Percentiles rank a stretch among this genome's conserved stretches.
These are phyloP conservation scores for Zaprionus gabonicus DNA, from an alignment of 1,140 invertebrate species.

Conservation along the genomic window DNA sequence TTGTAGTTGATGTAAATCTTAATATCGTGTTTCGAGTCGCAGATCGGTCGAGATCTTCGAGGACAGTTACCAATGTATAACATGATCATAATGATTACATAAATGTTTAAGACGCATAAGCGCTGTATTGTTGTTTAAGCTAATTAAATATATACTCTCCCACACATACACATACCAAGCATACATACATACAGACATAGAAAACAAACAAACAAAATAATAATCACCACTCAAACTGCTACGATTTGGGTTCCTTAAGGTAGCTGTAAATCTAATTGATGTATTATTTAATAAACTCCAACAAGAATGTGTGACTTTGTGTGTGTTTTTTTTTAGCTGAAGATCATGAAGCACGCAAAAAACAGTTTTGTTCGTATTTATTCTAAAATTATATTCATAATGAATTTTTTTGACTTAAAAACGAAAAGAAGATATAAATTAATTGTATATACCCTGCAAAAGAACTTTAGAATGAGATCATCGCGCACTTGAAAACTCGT, in stretches of 20 bases:
- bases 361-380: no score
- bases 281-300: slow-evolving; percentile 36
- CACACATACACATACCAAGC: neutral
- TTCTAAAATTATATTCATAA: no score
- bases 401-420: no score
- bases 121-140: slow-evolving; percentile 7
- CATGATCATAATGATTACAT: slow-evolving; percentile 14
- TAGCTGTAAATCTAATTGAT: slow-evolving; percentile 37
- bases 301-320: neutral
- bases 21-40: neutral
- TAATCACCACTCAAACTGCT: slow-evolving; percentile 19
- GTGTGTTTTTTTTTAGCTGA: neutral
- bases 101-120: slow-evolving; percentile 10
- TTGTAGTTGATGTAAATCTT: slow-evolving; percentile 10
- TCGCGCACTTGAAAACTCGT: no score
- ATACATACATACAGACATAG: neutral
- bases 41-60: neutral
- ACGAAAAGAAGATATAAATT: no score
- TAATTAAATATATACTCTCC: slow-evolving; percentile 1
- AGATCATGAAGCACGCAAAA: no score
- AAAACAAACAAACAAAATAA: neutral
- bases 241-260: slow-evolving; percentile 20
- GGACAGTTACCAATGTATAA: slow-evolving; percentile 14
- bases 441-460: no score
- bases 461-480: no score